Evolutionary conservation across 2,888 invertebrate species (phyloP).

Genomic region (Phorcus lineatus): DNA sequence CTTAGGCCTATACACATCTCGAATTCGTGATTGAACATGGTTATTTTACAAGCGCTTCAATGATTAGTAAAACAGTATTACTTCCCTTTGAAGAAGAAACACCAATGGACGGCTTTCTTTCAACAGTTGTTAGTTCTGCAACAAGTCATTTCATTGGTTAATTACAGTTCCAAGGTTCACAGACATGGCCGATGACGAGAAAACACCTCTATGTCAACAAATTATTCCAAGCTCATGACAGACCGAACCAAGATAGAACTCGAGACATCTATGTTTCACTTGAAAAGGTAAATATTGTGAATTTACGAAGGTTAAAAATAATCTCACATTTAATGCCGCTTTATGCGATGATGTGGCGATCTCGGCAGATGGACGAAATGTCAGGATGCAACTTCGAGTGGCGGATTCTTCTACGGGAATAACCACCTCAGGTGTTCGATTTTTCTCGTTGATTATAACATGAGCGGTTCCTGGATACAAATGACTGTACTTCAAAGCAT

Average conservation of each 20-base stretch:
- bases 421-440: too few relatives aligned
- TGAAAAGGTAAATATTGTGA: background rate
- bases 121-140: background rate
- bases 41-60: background rate
- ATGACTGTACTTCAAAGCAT: too few relatives aligned
- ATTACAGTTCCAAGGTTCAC: constrained; percentile 34
- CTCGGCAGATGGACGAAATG: too few relatives aligned
- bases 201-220: constrained; percentile 29
- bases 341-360: too few relatives aligned
- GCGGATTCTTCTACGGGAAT: too few relatives aligned
- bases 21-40: too few relatives aligned
- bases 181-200: constrained; percentile 37
- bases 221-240: background rate
- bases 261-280: background rate
- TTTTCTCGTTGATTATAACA: too few relatives aligned
- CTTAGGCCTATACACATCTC: too few relatives aligned
- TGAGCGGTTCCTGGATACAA: too few relatives aligned
- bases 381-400: too few relatives aligned
- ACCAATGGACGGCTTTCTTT: background rate
- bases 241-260: background rate
- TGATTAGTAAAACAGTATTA: background rate
- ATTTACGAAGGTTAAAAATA: too few relatives aligned
- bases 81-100: background rate
- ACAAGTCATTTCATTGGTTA: constrained; percentile 18
- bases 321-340: too few relatives aligned